Evolutionary conservation across 2,888 invertebrate species (phyloP).

Genomic region (Poecilus cupreus): DNA sequence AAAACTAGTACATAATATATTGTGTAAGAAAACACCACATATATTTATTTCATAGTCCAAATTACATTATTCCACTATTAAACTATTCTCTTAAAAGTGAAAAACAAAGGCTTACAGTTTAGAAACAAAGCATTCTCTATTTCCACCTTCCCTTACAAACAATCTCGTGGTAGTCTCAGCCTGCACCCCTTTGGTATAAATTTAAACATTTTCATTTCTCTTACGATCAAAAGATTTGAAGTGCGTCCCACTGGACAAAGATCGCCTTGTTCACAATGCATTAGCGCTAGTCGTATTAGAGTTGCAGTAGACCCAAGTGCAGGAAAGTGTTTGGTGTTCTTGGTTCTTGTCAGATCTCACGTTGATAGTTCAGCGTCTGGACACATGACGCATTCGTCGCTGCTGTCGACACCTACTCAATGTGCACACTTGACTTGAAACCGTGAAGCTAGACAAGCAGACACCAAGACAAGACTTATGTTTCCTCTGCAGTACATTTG

Average conservation of each 20-base stretch:
- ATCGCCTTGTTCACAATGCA: constrained; percentile 22
- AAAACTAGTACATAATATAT: no score
- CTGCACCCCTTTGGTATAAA: not conserved
- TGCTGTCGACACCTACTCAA: constrained; percentile 48
- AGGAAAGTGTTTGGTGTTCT: not conserved
- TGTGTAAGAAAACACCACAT: no score
- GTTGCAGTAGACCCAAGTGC: not conserved
- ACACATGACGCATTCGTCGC: constrained; percentile 37
- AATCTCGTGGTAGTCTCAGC: not conserved
- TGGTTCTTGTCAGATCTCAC: constrained; percentile 45
- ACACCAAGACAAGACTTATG: not conserved
- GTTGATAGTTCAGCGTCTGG: constrained; percentile 38
- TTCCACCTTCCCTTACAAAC: not conserved
- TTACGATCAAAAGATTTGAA: not conserved
- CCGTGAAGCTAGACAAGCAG: not conserved
- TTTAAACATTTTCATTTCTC: constrained; percentile 3
- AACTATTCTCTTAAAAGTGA: no score
- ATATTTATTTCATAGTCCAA: no score
- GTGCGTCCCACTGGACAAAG: constrained; percentile 20
- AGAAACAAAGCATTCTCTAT: not conserved
- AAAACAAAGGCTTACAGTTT: no score
- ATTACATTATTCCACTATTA: no score
- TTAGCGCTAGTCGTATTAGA: constrained; percentile 24
- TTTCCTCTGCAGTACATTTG: not conserved
- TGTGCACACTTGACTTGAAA: constrained; percentile 9